These are phyloP conservation scores for Leucozona laternaria DNA, from an alignment of 2,888 invertebrate genomes.

Conservation along the genomic window DNA sequence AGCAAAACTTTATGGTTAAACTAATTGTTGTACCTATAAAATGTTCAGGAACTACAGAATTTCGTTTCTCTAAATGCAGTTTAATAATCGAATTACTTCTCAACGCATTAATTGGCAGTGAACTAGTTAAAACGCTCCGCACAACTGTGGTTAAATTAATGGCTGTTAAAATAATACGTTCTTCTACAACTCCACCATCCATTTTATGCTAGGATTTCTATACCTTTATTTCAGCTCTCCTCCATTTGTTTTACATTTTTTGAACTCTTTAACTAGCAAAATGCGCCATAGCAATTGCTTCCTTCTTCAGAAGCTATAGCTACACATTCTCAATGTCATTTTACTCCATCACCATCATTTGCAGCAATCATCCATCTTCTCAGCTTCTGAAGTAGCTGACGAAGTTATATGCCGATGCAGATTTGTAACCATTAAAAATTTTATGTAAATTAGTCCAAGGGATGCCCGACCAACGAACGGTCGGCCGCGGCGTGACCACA, in stretches of 20 bases:
- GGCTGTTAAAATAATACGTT: neutral
- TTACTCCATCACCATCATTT: constrained; percentile 51
- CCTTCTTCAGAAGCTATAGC: constrained; percentile 28
- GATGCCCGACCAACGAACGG: constrained; percentile 8
- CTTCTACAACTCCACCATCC: neutral
- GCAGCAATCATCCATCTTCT: constrained; percentile 63
- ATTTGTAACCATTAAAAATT: constrained; percentile 71
- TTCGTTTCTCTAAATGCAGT: neutral
- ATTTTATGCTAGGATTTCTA: neutral
- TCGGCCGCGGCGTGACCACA: constrained; percentile 34
- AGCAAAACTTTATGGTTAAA: neutral
- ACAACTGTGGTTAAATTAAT: neutral
- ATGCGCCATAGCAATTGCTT: neutral
- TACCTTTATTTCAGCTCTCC: neutral
- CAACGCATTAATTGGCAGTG: neutral
- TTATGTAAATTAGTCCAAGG: constrained; percentile 72
- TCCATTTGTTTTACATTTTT: neutral
- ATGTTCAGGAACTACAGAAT: neutral
- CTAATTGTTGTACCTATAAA: neutral
- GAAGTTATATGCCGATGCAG: constrained; percentile 58
- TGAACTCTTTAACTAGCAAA: neutral
- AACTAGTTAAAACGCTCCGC: constrained; percentile 2
- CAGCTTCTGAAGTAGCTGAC: constrained; percentile 72
- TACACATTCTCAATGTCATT: constrained; percentile 54
- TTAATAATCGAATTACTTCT: neutral